Conservation (phyloP, 2,888 invertebrate genomes). For the Epinotia nisella region DNA sequence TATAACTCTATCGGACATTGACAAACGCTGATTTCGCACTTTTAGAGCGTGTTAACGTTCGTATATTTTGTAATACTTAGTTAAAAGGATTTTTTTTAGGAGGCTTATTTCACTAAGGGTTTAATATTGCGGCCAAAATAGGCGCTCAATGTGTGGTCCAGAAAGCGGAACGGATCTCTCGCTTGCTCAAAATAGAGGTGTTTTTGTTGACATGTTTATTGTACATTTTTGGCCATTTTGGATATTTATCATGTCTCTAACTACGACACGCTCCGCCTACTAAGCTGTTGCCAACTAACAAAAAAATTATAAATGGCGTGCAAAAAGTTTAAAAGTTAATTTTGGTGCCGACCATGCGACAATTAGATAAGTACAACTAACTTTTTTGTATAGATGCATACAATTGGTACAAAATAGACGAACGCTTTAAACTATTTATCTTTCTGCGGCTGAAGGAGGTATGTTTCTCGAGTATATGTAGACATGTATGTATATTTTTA, state of each 20-base stretch:
- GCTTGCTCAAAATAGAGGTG: slow-evolving; percentile 55
- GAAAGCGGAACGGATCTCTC: slow-evolving; percentile 57
- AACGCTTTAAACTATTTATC: no score
- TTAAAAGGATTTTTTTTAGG: not conserved
- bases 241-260: slow-evolving; percentile 44
- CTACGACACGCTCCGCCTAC: slow-evolving; percentile 39
- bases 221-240: slow-evolving; percentile 48
- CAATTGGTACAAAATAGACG: not conserved
- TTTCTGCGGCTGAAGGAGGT: no score
- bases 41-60: slow-evolving; percentile 23
- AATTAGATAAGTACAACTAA: not conserved
- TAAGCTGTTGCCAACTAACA: slow-evolving; percentile 9
- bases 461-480: no score
- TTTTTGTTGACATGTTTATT: slow-evolving; percentile 56
- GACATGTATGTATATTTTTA: not conserved
- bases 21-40: slow-evolving; percentile 53
- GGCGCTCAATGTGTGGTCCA: slow-evolving; percentile 59
- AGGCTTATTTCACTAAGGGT: not conserved
- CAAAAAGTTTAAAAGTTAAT: slow-evolving; percentile 18
- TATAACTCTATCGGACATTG: slow-evolving; percentile 69
- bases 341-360: slow-evolving; percentile 3
- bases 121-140: slow-evolving; percentile 52
- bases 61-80: slow-evolving; percentile 3
- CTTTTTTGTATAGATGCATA: not conserved
- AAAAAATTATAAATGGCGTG: slow-evolving; percentile 3